These are phyloP conservation scores for Bedellia somnulentella DNA, from an alignment of 2,888 invertebrate genomes.

Conservation along the genomic window DNA sequence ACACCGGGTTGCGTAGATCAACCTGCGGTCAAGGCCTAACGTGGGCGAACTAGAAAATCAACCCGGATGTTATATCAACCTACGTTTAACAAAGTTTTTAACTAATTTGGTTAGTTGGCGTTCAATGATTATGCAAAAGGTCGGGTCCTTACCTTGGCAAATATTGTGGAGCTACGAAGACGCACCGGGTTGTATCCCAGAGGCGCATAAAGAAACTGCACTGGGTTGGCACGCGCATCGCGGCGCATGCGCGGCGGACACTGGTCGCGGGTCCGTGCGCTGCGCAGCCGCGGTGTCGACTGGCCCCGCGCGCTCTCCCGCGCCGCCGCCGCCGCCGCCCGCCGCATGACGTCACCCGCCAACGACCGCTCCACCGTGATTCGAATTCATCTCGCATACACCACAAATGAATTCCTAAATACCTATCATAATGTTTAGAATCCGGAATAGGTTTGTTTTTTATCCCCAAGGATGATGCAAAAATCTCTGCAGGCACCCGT, in stretches of 20 bases:
- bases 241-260: slow-evolving; percentile 23
- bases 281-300: slow-evolving; percentile 21
- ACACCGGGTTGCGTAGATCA: slow-evolving; percentile 16
- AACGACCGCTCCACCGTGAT: slow-evolving; percentile 17
- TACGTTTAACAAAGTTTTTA: too few relatives aligned
- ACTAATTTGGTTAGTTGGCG: too few relatives aligned
- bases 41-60: slow-evolving; percentile 42
- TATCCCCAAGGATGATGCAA: neutral
- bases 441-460: slow-evolving; percentile 8
- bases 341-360: slow-evolving; percentile 28
- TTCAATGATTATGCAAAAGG: too few relatives aligned
- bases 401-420: slow-evolving; percentile 2
- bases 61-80: slow-evolving; percentile 34
- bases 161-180: neutral
- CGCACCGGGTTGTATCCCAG: neutral
- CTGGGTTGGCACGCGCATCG: slow-evolving; percentile 2
- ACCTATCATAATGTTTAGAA: slow-evolving; percentile 11
- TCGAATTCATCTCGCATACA: slow-evolving; percentile 11
- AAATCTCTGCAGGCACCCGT: neutral
- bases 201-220: slow-evolving; percentile 4
- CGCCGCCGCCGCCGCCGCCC: slow-evolving; percentile 9
- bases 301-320: slow-evolving; percentile 16
- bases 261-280: slow-evolving; percentile 27
- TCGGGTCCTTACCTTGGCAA: too few relatives aligned
- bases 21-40: slow-evolving; percentile 48